These are phyloP conservation scores for Danaus plexippus DNA, from an alignment of 1,140 invertebrate genomes.

Conservation along the genomic window DNA sequence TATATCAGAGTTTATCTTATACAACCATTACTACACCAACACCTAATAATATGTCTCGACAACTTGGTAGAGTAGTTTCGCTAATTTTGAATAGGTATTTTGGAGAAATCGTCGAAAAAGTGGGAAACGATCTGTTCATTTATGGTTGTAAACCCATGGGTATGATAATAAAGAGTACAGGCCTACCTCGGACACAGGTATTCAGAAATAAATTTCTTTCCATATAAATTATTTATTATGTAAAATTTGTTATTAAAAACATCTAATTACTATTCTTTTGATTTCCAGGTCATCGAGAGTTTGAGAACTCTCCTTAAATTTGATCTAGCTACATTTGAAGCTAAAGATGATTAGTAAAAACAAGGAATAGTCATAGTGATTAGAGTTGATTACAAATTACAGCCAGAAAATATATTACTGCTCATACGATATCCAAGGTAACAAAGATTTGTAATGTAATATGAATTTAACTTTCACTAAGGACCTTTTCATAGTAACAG, in stretches of 20 bases:
- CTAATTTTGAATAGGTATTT: conserved; percentile 81
- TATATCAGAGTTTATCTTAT: conserved; percentile 1
- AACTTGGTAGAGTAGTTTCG: conserved; percentile 77
- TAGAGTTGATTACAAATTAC: conserved; percentile 78
- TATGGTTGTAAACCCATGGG: conserved; percentile 76
- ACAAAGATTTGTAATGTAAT: conserved; percentile 6
- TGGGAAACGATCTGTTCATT: conserved; percentile 77
- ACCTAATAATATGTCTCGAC: conserved; percentile 75
- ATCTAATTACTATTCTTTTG: too few relatives aligned
- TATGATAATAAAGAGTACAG: conserved; percentile 74
- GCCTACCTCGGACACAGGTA: conserved; percentile 75
- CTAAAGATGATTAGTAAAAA: too few relatives aligned
- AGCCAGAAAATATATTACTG: conserved; percentile 77
- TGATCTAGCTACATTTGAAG: conserved; percentile 79
- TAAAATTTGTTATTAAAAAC: too few relatives aligned
- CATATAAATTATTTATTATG: too few relatives aligned
- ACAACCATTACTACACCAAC: not conserved
- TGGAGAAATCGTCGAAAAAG: conserved; percentile 79
- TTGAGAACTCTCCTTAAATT: conserved; percentile 85
- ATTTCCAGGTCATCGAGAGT: conserved; percentile 78
- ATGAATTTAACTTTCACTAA: not conserved
- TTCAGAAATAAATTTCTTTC: not conserved
- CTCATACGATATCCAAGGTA: conserved; percentile 81
- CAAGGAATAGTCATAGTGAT: too few relatives aligned
- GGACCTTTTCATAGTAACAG: too few relatives aligned